phyloP scores from a whole-genome alignment of 2,113 vertebrate species.

The Mesembrinibis cayennensis region DNA sequence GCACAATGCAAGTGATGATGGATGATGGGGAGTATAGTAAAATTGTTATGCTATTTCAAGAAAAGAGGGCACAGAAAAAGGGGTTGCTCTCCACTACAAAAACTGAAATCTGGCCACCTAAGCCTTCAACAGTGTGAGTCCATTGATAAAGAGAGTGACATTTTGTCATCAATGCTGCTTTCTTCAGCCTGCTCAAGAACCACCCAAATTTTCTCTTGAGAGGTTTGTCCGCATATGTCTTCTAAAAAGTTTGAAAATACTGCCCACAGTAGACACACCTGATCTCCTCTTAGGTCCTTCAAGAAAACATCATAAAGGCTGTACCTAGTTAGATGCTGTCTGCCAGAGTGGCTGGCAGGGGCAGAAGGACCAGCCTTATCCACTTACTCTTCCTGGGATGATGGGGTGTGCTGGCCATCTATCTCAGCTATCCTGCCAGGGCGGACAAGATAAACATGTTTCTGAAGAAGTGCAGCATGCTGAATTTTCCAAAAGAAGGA shows the following conservation, averaged over 20 bases:
- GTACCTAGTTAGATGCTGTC: neutral
- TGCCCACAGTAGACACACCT: neutral
- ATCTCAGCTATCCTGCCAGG: neutral
- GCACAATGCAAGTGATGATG: neutral
- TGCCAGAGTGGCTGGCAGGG: neutral
- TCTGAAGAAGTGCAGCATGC: neutral
- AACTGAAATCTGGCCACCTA: neutral
- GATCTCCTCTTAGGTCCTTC: neutral
- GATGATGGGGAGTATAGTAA: neutral
- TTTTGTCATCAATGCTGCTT: neutral
- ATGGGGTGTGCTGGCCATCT: neutral
- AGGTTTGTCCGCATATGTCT: neutral
- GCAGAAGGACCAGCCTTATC: neutral
- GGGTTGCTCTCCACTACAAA: neutral
- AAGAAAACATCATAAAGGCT: neutral
- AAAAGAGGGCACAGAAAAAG: neutral
- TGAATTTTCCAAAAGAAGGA: neutral
- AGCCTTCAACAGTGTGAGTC: neutral
- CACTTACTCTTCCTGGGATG: fast-evolving
- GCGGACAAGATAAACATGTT: neutral
- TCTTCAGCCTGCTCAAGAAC: neutral
- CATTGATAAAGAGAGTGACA: neutral
- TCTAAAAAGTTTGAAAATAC: neutral
- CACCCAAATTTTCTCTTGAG: neutral
- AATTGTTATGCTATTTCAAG: neutral